These are phyloP conservation scores for Garra rufa DNA, from an alignment of 2,113 vertebrate genomes.

Conservation along the genomic window DNA sequence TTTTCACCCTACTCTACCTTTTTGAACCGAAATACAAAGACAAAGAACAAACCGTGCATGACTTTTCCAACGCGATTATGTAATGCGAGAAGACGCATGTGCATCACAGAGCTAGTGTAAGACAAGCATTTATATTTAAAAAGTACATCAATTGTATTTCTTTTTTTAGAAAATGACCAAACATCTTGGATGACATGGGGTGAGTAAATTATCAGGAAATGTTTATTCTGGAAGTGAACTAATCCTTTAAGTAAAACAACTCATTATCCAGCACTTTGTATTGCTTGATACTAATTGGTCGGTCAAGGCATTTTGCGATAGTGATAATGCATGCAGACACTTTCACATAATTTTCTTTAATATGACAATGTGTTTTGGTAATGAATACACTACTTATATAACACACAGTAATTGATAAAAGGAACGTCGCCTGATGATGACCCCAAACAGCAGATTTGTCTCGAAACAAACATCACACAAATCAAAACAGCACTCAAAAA, in stretches of 20 bases:
- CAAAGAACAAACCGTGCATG: no score
- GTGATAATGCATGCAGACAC: background rate
- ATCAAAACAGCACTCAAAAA: background rate
- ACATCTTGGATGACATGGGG: no score
- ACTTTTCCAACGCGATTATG: no score
- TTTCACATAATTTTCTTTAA: background rate
- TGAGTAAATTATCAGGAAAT: no score
- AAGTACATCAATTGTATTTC: no score
- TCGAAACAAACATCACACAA: background rate
- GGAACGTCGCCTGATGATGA: background rate
- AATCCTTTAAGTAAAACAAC: background rate
- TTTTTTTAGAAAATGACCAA: no score
- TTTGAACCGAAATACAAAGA: no score
- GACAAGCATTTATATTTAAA: no score
- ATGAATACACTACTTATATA: background rate
- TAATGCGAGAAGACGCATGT: no score
- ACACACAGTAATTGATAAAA: background rate
- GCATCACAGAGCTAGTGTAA: no score
- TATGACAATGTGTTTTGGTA: background rate
- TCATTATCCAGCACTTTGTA: background rate
- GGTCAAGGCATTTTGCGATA: background rate
- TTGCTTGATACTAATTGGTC: background rate
- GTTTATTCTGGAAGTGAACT: no score
- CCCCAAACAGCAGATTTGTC: background rate
- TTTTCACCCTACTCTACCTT: no score